Evolutionary conservation across 2,113 vertebrate genomes (phyloP).

Genomic region (Thalassoma bifasciatum): DNA sequence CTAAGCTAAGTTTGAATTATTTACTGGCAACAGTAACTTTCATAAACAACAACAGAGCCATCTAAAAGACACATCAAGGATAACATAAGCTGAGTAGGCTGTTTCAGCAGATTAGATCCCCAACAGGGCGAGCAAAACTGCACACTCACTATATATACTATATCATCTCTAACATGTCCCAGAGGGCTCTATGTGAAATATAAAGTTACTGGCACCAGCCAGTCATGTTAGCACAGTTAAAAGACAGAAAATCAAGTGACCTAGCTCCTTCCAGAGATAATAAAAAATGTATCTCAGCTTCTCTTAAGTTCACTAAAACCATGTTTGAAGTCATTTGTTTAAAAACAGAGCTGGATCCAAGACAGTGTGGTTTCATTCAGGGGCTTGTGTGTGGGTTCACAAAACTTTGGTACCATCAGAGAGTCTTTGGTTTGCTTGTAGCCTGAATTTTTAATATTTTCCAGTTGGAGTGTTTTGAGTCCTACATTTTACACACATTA

Average conservation of each 20-base stretch:
- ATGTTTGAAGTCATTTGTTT: neutral
- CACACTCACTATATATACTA: no score
- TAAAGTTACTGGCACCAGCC: neutral
- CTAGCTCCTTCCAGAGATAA: neutral
- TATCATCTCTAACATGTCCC: no score
- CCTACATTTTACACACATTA: slow-evolving; percentile 31
- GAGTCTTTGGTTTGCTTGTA: neutral
- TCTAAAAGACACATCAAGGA: no score
- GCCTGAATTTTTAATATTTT: slow-evolving; percentile 12
- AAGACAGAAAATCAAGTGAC: neutral
- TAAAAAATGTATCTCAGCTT: neutral
- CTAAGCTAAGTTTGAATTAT: no score
- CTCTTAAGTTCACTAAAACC: neutral
- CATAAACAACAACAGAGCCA: no score
- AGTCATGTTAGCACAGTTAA: neutral
- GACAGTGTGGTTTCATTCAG: neutral
- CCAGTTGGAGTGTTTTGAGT: neutral
- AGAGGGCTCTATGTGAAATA: neutral
- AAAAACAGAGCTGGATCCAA: neutral
- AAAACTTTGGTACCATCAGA: neutral
- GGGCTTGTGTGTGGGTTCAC: neutral
- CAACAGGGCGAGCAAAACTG: no score
- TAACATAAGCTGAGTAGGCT: no score
- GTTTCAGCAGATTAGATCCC: no score
- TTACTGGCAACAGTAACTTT: no score